phyloP scores from a whole-genome alignment of 2,888 invertebrate species.

The Labia minor region DNA sequence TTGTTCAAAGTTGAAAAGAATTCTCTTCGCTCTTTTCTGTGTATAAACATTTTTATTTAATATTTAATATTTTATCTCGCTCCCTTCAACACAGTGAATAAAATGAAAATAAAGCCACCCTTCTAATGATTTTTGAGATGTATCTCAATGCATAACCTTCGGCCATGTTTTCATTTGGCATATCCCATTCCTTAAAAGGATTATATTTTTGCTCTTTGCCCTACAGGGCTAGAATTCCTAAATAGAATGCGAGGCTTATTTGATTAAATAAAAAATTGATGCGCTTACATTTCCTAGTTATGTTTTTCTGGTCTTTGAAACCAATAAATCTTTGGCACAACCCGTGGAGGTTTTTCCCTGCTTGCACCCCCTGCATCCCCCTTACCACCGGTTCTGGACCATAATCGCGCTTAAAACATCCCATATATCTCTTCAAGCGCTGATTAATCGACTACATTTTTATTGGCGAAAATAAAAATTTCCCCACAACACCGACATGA shows the following conservation, averaged over 20 bases:
- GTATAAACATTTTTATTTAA: too few relatives aligned
- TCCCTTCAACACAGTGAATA: too few relatives aligned
- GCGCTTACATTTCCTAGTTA: constrained; percentile 7
- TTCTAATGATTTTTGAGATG: too few relatives aligned
- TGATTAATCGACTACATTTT: constrained; percentile 8
- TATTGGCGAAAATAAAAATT: constrained; percentile 13
- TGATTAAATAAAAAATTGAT: constrained; percentile 3
- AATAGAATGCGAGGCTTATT: background rate
- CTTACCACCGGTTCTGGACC: background rate
- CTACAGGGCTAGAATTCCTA: too few relatives aligned
- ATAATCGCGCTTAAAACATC: constrained; percentile 13
- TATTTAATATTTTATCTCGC: too few relatives aligned
- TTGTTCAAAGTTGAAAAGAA: too few relatives aligned
- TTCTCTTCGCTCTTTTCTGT: too few relatives aligned
- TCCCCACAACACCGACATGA: background rate
- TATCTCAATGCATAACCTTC: too few relatives aligned
- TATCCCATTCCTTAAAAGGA: too few relatives aligned
- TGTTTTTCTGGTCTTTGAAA: constrained; percentile 13
- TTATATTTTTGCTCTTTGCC: too few relatives aligned
- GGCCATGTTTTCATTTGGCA: too few relatives aligned
- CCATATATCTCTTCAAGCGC: constrained; percentile 13
- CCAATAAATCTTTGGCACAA: background rate
- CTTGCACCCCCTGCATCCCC: background rate
- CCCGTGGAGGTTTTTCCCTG: background rate
- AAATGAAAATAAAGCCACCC: too few relatives aligned